phyloP scores from a whole-genome alignment of 2,113 vertebrate species.

The Sterna hirundo region DNA sequence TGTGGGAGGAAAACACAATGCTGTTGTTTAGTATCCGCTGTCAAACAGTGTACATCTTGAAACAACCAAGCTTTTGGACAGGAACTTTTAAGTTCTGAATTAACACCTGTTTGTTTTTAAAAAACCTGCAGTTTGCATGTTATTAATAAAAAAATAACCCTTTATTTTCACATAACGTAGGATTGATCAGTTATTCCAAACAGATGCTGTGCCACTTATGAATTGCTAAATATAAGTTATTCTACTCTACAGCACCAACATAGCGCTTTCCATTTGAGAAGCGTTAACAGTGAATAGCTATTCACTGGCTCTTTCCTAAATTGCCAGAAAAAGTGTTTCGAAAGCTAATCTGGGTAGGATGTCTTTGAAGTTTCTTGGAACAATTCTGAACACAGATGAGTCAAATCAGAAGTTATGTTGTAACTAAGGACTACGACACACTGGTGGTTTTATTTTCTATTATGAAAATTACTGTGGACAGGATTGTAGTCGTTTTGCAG shows the following conservation, averaged over 20 bases:
- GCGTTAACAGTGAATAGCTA: not conserved
- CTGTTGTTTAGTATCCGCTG: slow-evolving; percentile 66
- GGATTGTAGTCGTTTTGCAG: not conserved
- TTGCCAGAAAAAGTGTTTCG: not conserved
- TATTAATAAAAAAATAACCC: not conserved
- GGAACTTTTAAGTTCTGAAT: slow-evolving; percentile 36
- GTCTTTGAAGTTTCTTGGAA: not conserved
- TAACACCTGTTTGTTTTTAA: not conserved
- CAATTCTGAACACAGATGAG: not conserved
- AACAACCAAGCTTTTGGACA: slow-evolving; percentile 64
- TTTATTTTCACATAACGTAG: not conserved
- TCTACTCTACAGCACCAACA: not conserved
- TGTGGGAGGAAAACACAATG: slow-evolving; percentile 76
- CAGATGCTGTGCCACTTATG: not conserved
- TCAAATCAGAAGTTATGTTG: not conserved
- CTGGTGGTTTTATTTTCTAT: not conserved
- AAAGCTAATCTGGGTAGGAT: not conserved
- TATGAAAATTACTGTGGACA: not conserved
- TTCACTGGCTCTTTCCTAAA: not conserved
- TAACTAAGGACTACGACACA: not conserved
- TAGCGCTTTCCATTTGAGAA: not conserved
- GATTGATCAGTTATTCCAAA: not conserved
- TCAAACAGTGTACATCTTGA: slow-evolving; percentile 59
- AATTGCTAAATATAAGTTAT: not conserved
- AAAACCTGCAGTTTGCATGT: not conserved